phyloP scores from a whole-genome alignment of 2,888 invertebrate species.

The Argyresthia albistria region DNA sequence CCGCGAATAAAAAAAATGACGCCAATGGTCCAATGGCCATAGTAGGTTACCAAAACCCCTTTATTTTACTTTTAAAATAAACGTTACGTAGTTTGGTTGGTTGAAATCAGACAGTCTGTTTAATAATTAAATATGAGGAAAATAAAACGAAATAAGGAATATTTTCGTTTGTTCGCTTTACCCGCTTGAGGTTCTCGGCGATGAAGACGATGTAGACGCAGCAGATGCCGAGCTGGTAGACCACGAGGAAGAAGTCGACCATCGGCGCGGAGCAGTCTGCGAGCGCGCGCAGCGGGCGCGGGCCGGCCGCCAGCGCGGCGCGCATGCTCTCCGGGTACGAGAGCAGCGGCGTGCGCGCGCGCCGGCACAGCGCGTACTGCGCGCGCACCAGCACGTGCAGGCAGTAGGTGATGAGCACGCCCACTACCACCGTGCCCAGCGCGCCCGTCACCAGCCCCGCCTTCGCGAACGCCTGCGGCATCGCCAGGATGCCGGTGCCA shows the following conservation, averaged over 20 bases:
- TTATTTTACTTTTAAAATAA: no score
- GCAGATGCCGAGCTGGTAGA: constrained; percentile 94
- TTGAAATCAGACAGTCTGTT: no score
- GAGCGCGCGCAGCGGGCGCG: constrained; percentile 73
- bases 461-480: constrained; percentile 93
- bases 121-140: no score
- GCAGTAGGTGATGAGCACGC: constrained; percentile 87
- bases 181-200: constrained; percentile 83
- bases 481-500: constrained; percentile 94
- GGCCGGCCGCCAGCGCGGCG: constrained; percentile 82
- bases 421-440: constrained; percentile 83
- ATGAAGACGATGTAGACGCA: constrained; percentile 97
- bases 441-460: constrained; percentile 87
- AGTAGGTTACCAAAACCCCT: no score
- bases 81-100: no score
- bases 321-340: constrained; percentile 90
- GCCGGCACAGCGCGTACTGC: constrained; percentile 73
- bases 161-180: constrained; percentile 24
- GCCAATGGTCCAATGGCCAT: no score
- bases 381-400: constrained; percentile 82
- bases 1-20: no score
- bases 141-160: no score
- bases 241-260: constrained; percentile 79
- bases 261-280: constrained; percentile 73
- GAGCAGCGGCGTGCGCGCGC: constrained; percentile 78